Conservation (phyloP, 2,888 invertebrate species). For the Diogma glabrata region DNA sequence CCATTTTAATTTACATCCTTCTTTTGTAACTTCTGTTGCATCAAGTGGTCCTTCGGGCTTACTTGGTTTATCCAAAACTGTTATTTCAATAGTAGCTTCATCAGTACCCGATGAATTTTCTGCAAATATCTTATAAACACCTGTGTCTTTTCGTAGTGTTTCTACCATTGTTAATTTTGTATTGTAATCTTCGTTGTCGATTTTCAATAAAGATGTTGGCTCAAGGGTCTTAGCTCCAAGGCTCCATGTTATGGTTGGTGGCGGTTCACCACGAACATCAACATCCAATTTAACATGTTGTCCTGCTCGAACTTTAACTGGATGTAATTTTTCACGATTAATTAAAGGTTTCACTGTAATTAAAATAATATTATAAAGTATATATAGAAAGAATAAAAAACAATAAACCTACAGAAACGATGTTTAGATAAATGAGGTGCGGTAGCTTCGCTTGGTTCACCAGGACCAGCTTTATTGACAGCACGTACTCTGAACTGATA, state of each 20-base stretch:
- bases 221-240: conserved; percentile 46
- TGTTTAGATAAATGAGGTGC: conserved; percentile 80
- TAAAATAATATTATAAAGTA: not conserved
- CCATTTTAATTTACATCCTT: conserved; percentile 90
- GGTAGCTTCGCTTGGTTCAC: conserved; percentile 82
- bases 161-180: conserved; percentile 74
- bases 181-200: conserved; percentile 86
- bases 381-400: not conserved
- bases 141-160: conserved; percentile 74
- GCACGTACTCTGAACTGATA: conserved; percentile 95
- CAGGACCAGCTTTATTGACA: conserved; percentile 88
- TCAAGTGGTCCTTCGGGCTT: conserved; percentile 75
- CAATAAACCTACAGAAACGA: conserved; percentile 57
- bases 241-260: conserved; percentile 78
- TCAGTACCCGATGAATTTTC: conserved; percentile 90
- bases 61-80: conserved; percentile 53
- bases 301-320: conserved; percentile 80
- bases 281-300: conserved; percentile 85
- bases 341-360: conserved; percentile 81
- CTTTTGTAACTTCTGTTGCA: conserved; percentile 80
- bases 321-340: conserved; percentile 85
- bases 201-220: conserved; percentile 53
- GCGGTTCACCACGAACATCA: conserved; percentile 92
- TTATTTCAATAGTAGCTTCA: conserved; percentile 87
- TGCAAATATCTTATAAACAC: conserved; percentile 81